phyloP scores from a whole-genome alignment of 2,888 invertebrate species.

The Scrobipalpa costella region DNA sequence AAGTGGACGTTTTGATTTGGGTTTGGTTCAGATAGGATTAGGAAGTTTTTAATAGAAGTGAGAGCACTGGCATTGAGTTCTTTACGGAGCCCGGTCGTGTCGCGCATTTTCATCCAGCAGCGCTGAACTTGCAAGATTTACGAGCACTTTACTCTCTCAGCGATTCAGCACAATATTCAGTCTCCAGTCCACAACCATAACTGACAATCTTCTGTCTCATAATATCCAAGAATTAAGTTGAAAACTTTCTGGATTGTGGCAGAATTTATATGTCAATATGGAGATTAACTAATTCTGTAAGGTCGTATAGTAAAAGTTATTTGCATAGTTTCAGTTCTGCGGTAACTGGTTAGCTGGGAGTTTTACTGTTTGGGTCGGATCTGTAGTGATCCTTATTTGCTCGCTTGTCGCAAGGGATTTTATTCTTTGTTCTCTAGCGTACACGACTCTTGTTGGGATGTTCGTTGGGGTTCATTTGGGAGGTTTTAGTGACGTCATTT shows the following conservation, averaged over 20 bases:
- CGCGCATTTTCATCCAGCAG: conserved; percentile 69
- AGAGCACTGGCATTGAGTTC: conserved; percentile 42
- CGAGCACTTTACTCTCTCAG: conserved; percentile 67
- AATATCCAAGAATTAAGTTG: conserved; percentile 66
- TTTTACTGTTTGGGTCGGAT: conserved; percentile 47
- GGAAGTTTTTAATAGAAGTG: conserved; percentile 27
- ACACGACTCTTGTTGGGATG: conserved; percentile 41
- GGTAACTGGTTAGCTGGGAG: conserved; percentile 67
- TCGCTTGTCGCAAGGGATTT: neutral
- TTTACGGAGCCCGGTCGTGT: conserved; percentile 49
- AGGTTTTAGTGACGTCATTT: conserved; percentile 35
- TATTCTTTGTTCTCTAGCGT: conserved; percentile 30
- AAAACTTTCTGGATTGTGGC: conserved; percentile 33
- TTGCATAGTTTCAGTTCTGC: conserved; percentile 68
- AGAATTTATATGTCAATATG: conserved; percentile 13
- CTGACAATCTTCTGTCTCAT: conserved; percentile 72
- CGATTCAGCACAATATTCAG: conserved; percentile 72
- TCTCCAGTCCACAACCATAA: conserved; percentile 64
- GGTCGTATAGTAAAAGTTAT: conserved; percentile 48
- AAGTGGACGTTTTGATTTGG: neutral
- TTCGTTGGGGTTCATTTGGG: conserved; percentile 33
- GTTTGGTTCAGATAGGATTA: neutral
- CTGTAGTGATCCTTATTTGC: conserved; percentile 26
- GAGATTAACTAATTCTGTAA: conserved; percentile 30
- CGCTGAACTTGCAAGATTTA: conserved; percentile 69